Percentiles rank a stretch among this genome's conserved stretches.
These are phyloP conservation scores for Hiodon tergisus DNA, from an alignment of 2,113 vertebrate species.

Conservation along the genomic window DNA sequence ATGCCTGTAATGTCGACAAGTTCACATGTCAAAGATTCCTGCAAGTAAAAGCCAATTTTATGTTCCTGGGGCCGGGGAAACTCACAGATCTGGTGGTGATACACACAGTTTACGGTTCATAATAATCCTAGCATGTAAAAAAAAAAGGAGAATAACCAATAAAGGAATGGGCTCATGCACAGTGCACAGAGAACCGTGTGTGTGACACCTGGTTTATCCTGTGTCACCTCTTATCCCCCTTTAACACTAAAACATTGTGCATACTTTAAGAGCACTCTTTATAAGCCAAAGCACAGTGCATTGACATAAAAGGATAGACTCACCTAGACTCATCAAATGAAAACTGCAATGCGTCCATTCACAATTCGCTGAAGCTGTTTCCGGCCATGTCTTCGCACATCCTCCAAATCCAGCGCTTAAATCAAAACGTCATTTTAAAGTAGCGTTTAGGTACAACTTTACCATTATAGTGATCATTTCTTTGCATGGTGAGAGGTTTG, in stretches of 20 bases:
- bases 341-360: too few relatives aligned
- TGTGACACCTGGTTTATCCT: constrained; percentile 32
- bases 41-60: neutral
- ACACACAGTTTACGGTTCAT: neutral
- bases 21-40: neutral
- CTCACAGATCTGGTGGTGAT: neutral
- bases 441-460: too few relatives aligned
- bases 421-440: too few relatives aligned
- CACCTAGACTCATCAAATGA: neutral
- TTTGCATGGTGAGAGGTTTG: neutral
- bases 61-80: neutral
- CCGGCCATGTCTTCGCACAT: too few relatives aligned
- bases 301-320: too few relatives aligned
- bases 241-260: neutral
- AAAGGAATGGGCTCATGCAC: neutral
- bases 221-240: constrained; percentile 21
- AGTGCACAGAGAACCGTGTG: constrained; percentile 23
- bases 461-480: too few relatives aligned
- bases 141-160: too few relatives aligned
- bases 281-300: neutral
- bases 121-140: neutral
- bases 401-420: too few relatives aligned
- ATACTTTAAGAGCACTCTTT: neutral
- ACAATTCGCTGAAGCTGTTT: too few relatives aligned
- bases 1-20: neutral